Evolutionary conservation across 1,140 invertebrate species (phyloP), one percentile per base, ranked within the genome.

Genomic region (Zaprionus capensis): DNA sequence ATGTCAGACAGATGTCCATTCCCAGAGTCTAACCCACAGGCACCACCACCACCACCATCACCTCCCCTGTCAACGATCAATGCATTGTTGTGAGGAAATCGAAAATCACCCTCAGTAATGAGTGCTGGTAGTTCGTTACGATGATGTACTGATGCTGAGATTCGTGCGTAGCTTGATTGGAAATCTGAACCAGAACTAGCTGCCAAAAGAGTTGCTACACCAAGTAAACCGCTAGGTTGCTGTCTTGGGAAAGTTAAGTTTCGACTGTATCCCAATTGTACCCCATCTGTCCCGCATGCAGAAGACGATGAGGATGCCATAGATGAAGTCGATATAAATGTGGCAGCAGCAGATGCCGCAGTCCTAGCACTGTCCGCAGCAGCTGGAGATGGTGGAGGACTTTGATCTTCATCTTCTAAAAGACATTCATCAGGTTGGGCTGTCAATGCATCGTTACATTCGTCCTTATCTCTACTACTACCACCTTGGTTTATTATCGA

Each of bases 1-100:
- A 96, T 95, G 75, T 96, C 96, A 58, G 96, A 97, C 38, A 97
- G 93, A 81, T 96, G 95, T 28, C 95, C 95, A 61, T 96, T 94
- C 49, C 74, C 92, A 20, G 72, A 81, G 46, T 91, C 87, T 28
- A 91, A 59, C 2, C 78, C 81, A 73, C 78, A 78, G n/a, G 88
- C 85, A 49, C 76, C 31, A 44, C 76, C 85, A 46, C 76, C 31
- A 44, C 76, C 74, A 22, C 70, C 67, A 61, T 91, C 80, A 24
- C 79, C 62, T 20, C 80, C 15, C 59, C 81, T 73, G n/a, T 90
- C 78, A 12, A 91, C 44, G 5, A 72, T 87, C 17, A 92, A 44
- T 7, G 80, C 70, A 64, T 86, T 88, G 34, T 78, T 77, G 51
- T 82, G 86, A 0, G 93, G 93, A 72, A 82, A 85, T 24, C 93